Base-by-base conservation (phyloP, 2,888 invertebrate species). In the Aphidius colemani region DNA sequence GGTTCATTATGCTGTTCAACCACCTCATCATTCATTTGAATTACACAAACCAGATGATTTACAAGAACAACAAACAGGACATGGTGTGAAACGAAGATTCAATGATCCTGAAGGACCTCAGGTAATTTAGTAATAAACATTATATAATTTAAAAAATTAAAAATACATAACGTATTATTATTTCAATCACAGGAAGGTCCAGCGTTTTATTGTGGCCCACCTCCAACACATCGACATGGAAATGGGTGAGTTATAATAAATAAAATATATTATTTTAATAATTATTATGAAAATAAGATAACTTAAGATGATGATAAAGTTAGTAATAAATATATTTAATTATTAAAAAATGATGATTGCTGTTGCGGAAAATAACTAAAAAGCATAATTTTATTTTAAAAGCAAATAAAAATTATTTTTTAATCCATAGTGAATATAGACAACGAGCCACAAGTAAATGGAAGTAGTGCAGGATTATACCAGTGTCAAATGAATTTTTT, bases 1-100 rank as follows among this genome's bases (percentile, higher is more conserved):
- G 66, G 72, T 81, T 50, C 81, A 81, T 70, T 81, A 78, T 53
- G 67, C 79, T 5, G 71, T 80, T 63, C 81, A 81, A 68, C 75
- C 79, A n/a, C 77, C 80, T 1, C 75, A 72, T 30, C 70, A 70
- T 18, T 71, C 72, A 45, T 77, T 78, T 6, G 81, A 80, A n/a
- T 59, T 69, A 13, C 79, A 77, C 53, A 78, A 77, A 53, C 73
- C 77, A 2, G 79, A 79, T 39, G 30, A 30, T 30, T 74, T 78
- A 1, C 74, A 78, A 6, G 80, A 82, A 18, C 75, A 76, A 61
- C 80, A 77, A 9, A 81, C 80, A 64, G 73, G 74, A 43, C 81
- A 81, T 60, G 81, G 81, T 13, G 66, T 82, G 39, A 82, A 82
- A 62, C 75, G 82, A 72, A 75, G 82, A 70, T 81, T 79, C 69